Conservation (phyloP, 2,888 invertebrate species). For the Lasiommata megera region DNA sequence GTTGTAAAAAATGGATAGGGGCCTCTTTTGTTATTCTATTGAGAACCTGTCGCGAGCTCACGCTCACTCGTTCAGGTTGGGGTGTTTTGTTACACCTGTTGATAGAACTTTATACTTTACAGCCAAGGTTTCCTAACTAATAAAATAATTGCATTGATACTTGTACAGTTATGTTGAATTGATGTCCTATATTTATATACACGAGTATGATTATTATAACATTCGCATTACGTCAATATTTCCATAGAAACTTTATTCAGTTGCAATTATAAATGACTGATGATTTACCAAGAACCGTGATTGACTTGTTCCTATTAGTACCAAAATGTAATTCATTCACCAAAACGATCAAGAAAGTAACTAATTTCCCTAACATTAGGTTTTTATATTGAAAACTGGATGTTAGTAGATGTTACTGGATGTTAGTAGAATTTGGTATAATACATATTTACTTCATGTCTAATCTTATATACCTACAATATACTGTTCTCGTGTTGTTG, state of each 20-base stretch:
- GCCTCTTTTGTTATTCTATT: neutral
- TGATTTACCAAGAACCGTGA: neutral
- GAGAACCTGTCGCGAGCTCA: neutral
- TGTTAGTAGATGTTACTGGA: slow-evolving; percentile 39
- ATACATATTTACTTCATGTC: slow-evolving; percentile 70
- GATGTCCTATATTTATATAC: too few species aligned
- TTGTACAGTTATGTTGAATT: too few species aligned
- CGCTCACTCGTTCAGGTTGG: too few species aligned
- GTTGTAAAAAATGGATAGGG: neutral
- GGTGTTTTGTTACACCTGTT: slow-evolving; percentile 4
- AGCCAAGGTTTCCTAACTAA: neutral
- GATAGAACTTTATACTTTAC: neutral
- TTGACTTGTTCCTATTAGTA: too few species aligned
- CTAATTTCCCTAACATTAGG: too few species aligned
- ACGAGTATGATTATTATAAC: too few species aligned
- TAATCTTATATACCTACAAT: slow-evolving; percentile 52
- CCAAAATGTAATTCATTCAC: too few species aligned
- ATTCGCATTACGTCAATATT: too few species aligned
- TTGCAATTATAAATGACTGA: neutral
- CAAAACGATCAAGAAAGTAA: too few species aligned
- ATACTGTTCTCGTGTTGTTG: slow-evolving; percentile 32
- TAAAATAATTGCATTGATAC: neutral
- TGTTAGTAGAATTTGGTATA: neutral
- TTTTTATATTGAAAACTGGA: too few species aligned
- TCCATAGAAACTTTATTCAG: too few species aligned